A percentile compares a stretch with the other conserved stretches of the same genome.
phyloP scores from a whole-genome alignment of 2,113 vertebrate species.

The Murina feae region DNA sequence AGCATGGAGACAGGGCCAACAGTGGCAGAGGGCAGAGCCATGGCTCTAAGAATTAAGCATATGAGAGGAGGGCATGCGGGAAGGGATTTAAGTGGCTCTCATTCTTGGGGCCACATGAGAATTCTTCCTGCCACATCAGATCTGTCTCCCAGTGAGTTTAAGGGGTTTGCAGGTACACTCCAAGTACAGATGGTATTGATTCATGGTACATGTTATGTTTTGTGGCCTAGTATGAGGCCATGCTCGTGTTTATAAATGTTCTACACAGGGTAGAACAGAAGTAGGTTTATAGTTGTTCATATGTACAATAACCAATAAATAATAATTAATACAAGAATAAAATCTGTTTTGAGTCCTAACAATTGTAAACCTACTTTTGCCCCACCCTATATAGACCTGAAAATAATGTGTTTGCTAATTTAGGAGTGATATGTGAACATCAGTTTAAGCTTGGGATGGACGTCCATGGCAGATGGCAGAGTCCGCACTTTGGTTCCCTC shows the following conservation, averaged over 20 bases:
- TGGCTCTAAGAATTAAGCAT: background rate
- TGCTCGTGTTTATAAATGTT: background rate
- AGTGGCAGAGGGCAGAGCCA: no score
- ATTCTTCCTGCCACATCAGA: background rate
- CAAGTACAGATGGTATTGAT: rapidly evolving
- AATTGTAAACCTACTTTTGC: background rate
- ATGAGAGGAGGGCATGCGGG: background rate
- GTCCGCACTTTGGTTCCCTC: background rate
- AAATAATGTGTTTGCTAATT: background rate
- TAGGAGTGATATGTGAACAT: background rate
- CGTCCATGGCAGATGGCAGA: background rate
- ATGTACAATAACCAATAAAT: background rate
- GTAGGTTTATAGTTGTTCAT: background rate
- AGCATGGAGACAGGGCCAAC: background rate
- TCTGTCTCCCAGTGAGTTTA: rapidly evolving
- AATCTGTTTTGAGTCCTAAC: background rate
- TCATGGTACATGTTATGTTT: background rate
- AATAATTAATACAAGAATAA: background rate
- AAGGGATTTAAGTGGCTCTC: background rate
- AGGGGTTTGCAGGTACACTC: background rate
- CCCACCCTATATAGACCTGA: background rate
- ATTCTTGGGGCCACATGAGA: rapidly evolving
- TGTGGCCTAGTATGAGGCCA: background rate
- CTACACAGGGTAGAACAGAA: background rate
- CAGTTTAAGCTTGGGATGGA: background rate